Evolutionary conservation across 2,888 invertebrate genomes (phyloP), one percentile per base, ranked within the genome.

Genomic region (Ochropleura leucogaster): DNA sequence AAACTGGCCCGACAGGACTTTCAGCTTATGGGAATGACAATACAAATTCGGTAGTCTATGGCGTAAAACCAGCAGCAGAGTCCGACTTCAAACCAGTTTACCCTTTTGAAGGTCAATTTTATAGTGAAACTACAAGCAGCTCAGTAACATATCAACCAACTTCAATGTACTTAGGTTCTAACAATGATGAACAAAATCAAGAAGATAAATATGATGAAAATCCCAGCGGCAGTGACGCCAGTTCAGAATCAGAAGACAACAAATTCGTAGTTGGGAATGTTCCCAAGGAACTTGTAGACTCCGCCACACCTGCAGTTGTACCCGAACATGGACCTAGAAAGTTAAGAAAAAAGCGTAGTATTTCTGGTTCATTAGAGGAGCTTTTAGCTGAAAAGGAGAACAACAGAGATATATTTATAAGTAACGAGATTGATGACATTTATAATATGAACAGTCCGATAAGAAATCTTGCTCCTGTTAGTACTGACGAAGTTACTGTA

Each of bases 211-310:
- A 94, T 84, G 89, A 88, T 18, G 95, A 94, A 55, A 89, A 90
- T 80, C 87, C 88, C 60, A 90, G 91, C 55, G 77, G 84, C 18
- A 90, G 88, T 65, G 87, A 91, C 40, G 75, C 84, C 10, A 90
- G 88, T 68, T 86, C 84, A 55, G 94, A 92, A 77, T 85, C 88
- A 14, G 91, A 84, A 70, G 94, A 96, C 55, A 95, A 94, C 67
- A 97, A 97, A 89, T 98, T 97, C 90, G 97, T 98, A 0, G 97
- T 97, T 3, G 97, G 97, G 0, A 97, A 97, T 86, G 95, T 97
- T 1, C 97, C 97, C 0, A 97, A 97, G 89, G 97, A 97, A 77
- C 87, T 97, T 63, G 90, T 92, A 59, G 96, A 97, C 74, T 93
- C 96, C 49, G 96, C 94, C 3, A 97, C 97, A 3, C 97, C 97